phyloP scores from a whole-genome alignment of 92 coral and sea anemone species.

The Paramuricea clavata region DNA sequence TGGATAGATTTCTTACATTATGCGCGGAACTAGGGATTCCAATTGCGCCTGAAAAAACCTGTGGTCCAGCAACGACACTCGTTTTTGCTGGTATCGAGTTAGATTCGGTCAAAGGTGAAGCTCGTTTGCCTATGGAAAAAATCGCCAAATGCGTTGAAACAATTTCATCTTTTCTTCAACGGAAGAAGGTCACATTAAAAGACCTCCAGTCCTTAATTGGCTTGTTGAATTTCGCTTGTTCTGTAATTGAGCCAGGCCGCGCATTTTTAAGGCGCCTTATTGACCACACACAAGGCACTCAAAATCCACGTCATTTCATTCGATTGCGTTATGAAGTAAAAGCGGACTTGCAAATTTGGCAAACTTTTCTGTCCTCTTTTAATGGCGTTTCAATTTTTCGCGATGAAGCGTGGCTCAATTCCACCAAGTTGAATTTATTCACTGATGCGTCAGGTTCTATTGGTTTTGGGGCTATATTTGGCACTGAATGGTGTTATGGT shows the following conservation, averaged over 20 bases:
- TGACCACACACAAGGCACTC: too few species aligned
- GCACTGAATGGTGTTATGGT: too few species aligned
- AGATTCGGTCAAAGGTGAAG: neutral
- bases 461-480: too few species aligned
- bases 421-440: too few species aligned
- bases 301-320: too few species aligned
- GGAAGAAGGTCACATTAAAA: neutral
- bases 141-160: neutral
- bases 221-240: neutral
- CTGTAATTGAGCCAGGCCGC: neutral
- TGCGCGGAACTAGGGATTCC: neutral
- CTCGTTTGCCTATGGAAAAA: neutral
- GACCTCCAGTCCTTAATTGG: neutral
- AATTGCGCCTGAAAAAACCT: neutral
- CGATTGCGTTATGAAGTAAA: neutral
- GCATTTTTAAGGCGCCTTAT: too few species aligned
- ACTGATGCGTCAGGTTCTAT: too few species aligned
- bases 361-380: too few species aligned
- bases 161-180: neutral
- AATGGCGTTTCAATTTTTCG: too few species aligned
- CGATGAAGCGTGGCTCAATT: too few species aligned
- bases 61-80: neutral
- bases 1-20: neutral
- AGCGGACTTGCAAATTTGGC: neutral
- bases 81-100: neutral